These are phyloP conservation scores for Aeoliscus strigatus DNA, from an alignment of 2,797 vertebrate species.

Conservation along the genomic window DNA sequence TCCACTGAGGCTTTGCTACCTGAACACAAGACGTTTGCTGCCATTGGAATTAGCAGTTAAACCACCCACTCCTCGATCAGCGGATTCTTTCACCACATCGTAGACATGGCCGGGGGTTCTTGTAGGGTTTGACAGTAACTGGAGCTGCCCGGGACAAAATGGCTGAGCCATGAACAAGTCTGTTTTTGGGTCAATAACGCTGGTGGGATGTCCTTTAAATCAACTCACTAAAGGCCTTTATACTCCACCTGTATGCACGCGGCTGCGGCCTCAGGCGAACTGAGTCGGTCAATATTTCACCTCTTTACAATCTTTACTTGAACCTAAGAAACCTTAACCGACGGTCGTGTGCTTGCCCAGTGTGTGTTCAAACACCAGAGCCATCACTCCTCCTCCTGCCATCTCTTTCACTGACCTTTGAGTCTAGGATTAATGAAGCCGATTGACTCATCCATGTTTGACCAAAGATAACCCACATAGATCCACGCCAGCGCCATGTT, in stretches of 20 bases:
- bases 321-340: conserved; percentile 53
- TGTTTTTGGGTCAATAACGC: too few species aligned
- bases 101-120: conserved; percentile 14
- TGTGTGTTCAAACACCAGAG: conserved; percentile 45
- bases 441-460: conserved; percentile 57
- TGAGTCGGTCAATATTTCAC: conserved; percentile 22
- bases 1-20: conserved; percentile 17
- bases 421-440: conserved; percentile 42
- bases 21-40: conserved; percentile 54
- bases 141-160: too few species aligned
- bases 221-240: conserved; percentile 44
- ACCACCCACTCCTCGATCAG: conserved; percentile 19
- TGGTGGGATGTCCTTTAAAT: conserved; percentile 23
- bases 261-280: conserved; percentile 37
- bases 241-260: conserved; percentile 17
- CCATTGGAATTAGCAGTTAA: conserved; percentile 38
- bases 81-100: conserved; percentile 28
- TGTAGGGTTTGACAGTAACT: conserved; percentile 4
- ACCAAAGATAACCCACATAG: conserved; percentile 77
- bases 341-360: conserved; percentile 4
- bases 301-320: conserved; percentile 46
- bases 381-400: conserved; percentile 42
- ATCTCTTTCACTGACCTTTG: conserved; percentile 52
- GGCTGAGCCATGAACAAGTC: too few species aligned
- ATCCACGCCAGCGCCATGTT: conserved; percentile 54